Base-by-base conservation (phyloP, 1,140 invertebrate species). In the Apis florea region DNA sequence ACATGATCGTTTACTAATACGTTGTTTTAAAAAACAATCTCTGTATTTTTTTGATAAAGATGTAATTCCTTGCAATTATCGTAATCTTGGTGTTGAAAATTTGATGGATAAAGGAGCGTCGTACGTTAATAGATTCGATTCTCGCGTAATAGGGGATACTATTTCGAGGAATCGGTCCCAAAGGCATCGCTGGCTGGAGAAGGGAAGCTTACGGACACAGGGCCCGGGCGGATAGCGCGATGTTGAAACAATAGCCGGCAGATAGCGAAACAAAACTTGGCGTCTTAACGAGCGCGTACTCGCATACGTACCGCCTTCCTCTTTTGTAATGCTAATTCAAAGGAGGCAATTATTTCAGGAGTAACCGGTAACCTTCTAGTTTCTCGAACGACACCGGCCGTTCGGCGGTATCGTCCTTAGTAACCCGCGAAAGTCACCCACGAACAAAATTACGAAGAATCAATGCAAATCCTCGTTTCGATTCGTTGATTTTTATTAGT, bases 251-350 rank as follows among this genome's bases (percentile, higher is more conserved):
- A 86, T 85, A 82, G 84, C 85, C 67, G 75, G 69, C 59, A 85
- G 85, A 86, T 86, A 86, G 85, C 63, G 75, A 85, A 79, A 77
- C 70, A 74, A 83, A 81, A 81, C 79, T 85, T 83, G 74, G 80
- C 80, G 77, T 86, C 85, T 86, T 85, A 78, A 69, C 79, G 79
- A 85, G 84, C 83, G 70, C 70, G 79, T 81, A 81, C 79, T 66
- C 68, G 74, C 56, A 77, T 81, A 81, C 79, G 79, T 81, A 81
- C 59, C 84, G 75, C 70, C 84, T 85, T 79, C 75, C 67, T 85
- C 71, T 85, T 85, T 86, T 86, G 85, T 85, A 83, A 86, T 85
- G 84, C 85, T 86, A 85, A 86, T 86, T 85, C 70, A 82, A 86
- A 81, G 79, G 79, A 81, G 79, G 79, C 73, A 86, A 86, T 86